Evolutionary conservation across 1,140 invertebrate genomes (phyloP), one percentile per base, ranked within the genome.

Genomic region (Nebria ingens): DNA sequence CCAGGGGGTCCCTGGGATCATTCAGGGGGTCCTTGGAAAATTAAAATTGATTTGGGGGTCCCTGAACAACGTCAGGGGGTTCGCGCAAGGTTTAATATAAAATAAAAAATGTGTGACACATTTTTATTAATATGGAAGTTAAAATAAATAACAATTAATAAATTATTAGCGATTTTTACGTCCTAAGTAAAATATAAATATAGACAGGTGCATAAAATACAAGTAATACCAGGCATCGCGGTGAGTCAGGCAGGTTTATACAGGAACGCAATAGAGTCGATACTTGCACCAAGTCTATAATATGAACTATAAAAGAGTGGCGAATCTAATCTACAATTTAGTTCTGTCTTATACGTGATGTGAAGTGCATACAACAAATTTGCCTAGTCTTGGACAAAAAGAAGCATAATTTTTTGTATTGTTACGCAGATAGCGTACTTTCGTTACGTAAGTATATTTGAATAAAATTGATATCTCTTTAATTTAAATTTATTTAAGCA

Each of bases 1-100:
- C 25, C 25, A 29, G 13, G 25, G 25, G 25, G 25, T 29, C 13
- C 25, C 13, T 29, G n/a, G n/a, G n/a, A n/a, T n/a, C n/a, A 52
- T 52, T 52, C 51, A 52, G 51, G 51, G 51, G 51, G 21, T 22
- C 25, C 51, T 2, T 52, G 21, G 6, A 52, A 52, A 52, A 52
- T 52, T 52, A 52, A 52, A 22, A 52, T 20, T n/a, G 51, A 52
- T 52, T 17, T 52, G 21, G 51, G 21, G 51, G 51, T 52, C 51
- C 51, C 51, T 52, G 51, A 52, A 52, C 12, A 52, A 52, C 51
- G 51, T 52, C n/a, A 52, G 21, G 51, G 17, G 9, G 51, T 52
- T 15, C 51, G 51, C 21, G 17, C 4, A 52, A 20, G 51, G 51
- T 52, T 52, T 22, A 52, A 17, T 52, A 17, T 20, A 52, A 52